Evolutionary conservation across 2,888 invertebrate genomes (phyloP), one percentile per base, ranked within the genome.

Genomic region (Andrena camellia): DNA sequence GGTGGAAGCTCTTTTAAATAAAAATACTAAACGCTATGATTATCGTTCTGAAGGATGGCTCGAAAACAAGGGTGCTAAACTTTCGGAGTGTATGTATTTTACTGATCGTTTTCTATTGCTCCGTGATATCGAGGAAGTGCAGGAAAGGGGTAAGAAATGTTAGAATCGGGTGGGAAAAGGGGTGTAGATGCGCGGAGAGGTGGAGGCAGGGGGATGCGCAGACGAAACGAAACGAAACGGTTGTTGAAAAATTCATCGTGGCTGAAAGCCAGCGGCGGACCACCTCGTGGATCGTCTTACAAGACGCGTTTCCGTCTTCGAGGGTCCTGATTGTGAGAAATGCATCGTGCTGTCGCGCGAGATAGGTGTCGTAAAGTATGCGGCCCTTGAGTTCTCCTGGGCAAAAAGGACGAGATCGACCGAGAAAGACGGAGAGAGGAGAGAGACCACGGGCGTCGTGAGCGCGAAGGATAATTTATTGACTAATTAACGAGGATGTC

Each of bases 401-500:
- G 83, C 81, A 82, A 81, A 84, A 77, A 88, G 78, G 81, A 85
- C 63, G 67, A 81, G 60, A 72, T 42, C 57, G 60, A 60, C 33
- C 63, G 33, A 67, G 57, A 67, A 72, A 80, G 78, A 60, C 67
- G 86, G 60, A 35, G 74, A 67, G 81, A 82, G 78, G 71, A 73
- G 54, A 52, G 81, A 81, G 85, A 86, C 85, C 83, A 85, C 88
- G 87, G 81, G 87, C 89, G 88, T 91, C 90, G 90, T 91, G 90
- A 89, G 90, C 90, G 90, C 91, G 92, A 91, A 91, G 92, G 91
- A 92, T 93, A 94, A 94, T 94, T 94, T 94, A 94, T 93, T 90
- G 93, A 91, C 94, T 94, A 94, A 94, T 94, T 94, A 94, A 94
- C 93, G 92, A 92, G 92, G 91, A 91, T 93, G 93, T 94, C 93